A percentile compares a stretch with the other conserved stretches of the same genome.
These are phyloP conservation scores for Erythrolamprus reginae DNA, from an alignment of 2,113 vertebrate species.

Conservation along the genomic window DNA sequence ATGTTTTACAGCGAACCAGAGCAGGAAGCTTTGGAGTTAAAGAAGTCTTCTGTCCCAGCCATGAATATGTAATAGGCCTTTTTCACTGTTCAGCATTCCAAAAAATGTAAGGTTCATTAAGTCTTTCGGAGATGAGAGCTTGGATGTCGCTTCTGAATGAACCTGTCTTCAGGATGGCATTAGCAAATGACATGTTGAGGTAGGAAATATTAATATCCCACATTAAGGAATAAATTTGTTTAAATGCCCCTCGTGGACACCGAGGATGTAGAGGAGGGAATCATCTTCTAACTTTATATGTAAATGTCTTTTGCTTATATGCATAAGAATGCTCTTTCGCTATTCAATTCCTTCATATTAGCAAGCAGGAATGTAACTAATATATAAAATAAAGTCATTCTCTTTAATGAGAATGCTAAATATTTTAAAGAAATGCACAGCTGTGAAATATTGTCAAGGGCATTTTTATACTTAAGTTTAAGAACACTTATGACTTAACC, in stretches of 20 bases:
- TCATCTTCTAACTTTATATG: slow-evolving; percentile 72
- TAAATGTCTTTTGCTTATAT: slow-evolving; percentile 74
- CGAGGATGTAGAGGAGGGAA: slow-evolving; percentile 73
- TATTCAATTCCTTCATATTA: slow-evolving; percentile 78
- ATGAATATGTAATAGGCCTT: slow-evolving; percentile 82
- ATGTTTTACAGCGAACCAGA: slow-evolving; percentile 78
- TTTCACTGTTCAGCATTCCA: slow-evolving; percentile 75
- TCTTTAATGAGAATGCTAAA: slow-evolving; percentile 86
- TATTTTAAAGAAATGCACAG: slow-evolving; percentile 80
- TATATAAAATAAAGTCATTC: slow-evolving; percentile 84
- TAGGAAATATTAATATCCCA: slow-evolving; percentile 74
- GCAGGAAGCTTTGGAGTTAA: slow-evolving; percentile 77
- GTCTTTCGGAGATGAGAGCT: slow-evolving; percentile 74
- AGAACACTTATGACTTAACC: slow-evolving; percentile 80
- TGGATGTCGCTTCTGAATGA: slow-evolving; percentile 73
- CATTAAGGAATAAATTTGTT: slow-evolving; percentile 79
- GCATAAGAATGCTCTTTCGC: slow-evolving; percentile 73
- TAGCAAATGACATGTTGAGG: slow-evolving; percentile 75
- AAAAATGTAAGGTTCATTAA: slow-evolving; percentile 85
- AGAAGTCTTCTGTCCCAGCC: slow-evolving; percentile 76
- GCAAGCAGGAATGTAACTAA: slow-evolving; percentile 78
- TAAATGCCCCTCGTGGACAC: slow-evolving; percentile 69
- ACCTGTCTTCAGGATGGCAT: slow-evolving; percentile 71
- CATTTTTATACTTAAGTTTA: slow-evolving; percentile 87
- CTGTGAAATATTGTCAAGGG: slow-evolving; percentile 84